A percentile compares a stretch with the other conserved stretches of the same genome.
phyloP scores from a whole-genome alignment of 2,797 vertebrate species.

The Sebastes variabilis region DNA sequence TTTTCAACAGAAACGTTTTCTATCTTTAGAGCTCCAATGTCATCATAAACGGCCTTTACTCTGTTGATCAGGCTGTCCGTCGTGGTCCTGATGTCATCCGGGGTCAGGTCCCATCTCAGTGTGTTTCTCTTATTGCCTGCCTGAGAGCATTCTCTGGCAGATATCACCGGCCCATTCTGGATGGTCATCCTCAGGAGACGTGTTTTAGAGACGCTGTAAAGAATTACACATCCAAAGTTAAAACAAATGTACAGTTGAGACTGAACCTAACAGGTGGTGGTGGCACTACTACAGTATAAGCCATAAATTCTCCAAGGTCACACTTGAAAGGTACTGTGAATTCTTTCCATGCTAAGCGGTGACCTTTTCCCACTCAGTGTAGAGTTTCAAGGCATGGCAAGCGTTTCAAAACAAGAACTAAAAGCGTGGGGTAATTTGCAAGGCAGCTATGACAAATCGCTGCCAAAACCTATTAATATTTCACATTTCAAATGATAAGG shows the following conservation, averaged over 20 bases:
- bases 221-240: not conserved
- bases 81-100: slow-evolving; percentile 85
- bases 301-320: slow-evolving; percentile 47
- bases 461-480: not conserved
- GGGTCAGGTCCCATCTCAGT: slow-evolving; percentile 90
- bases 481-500: too few relatives aligned
- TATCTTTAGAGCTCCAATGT: slow-evolving; percentile 80
- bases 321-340: slow-evolving; percentile 19
- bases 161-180: slow-evolving; percentile 62
- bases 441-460: not conserved
- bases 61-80: slow-evolving; percentile 87
- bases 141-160: slow-evolving; percentile 70
- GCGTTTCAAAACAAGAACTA: slow-evolving; percentile 31
- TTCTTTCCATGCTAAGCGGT: slow-evolving; percentile 49
- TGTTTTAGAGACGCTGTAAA: slow-evolving; percentile 41
- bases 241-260: not conserved
- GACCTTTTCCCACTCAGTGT: slow-evolving; percentile 29
- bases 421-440: not conserved
- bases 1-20: slow-evolving; percentile 88
- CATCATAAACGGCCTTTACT: slow-evolving; percentile 87
- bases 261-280: slow-evolving; percentile 26
- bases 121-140: slow-evolving; percentile 67
- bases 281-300: not conserved
- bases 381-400: slow-evolving; percentile 38
- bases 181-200: slow-evolving; percentile 86